Evolutionary conservation across 37 sponge, comb jelly and placozoan species (phyloP), one percentile per base, ranked within the genome.

Genomic region (Beroe forskalii): DNA sequence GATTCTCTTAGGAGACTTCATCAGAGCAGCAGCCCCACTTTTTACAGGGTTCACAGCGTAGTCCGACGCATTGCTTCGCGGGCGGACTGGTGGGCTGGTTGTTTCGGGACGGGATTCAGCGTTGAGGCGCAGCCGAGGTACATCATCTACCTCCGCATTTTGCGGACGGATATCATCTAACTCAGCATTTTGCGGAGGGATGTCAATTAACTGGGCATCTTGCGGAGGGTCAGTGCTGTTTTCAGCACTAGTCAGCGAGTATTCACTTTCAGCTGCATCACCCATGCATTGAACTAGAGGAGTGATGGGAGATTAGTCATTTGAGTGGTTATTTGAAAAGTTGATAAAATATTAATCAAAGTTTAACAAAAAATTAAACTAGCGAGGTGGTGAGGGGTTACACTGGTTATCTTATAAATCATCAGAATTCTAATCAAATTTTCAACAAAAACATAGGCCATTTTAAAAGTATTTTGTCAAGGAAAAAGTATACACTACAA

Each of bases 261-360:
- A 48, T 48, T 48, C 55, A 48, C 55, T 48, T 48, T 48, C 38
- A 69, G 2, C 72, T 32, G 27, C 72, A 69, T 69, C 72, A 69
- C 72, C 72, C 72, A 69, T 69, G 35, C 72, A 69, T 69, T 69
- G 72, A 69, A 35, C 72, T 69, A 69, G 19, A 4, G 72, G 32
- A 14, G 3, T 24, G 24, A 63, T 6, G 55, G n/a, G n/a, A n/a
- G n/a, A n/a, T n/a, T n/a, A n/a, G n/a, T n/a, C n/a, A n/a, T n/a
- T n/a, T n/a, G n/a, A n/a, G n/a, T n/a, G n/a, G n/a, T n/a, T n/a
- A n/a, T n/a, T n/a, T n/a, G n/a, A n/a, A n/a, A n/a, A n/a, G n/a
- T n/a, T n/a, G n/a, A n/a, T n/a, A n/a, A n/a, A n/a, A n/a, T n/a
- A n/a, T n/a, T n/a, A n/a, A n/a, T n/a, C n/a, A n/a, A n/a, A n/a